Evolutionary conservation across 2,888 invertebrate species (phyloP).

Genomic region (Eupeodes latifasciatus): DNA sequence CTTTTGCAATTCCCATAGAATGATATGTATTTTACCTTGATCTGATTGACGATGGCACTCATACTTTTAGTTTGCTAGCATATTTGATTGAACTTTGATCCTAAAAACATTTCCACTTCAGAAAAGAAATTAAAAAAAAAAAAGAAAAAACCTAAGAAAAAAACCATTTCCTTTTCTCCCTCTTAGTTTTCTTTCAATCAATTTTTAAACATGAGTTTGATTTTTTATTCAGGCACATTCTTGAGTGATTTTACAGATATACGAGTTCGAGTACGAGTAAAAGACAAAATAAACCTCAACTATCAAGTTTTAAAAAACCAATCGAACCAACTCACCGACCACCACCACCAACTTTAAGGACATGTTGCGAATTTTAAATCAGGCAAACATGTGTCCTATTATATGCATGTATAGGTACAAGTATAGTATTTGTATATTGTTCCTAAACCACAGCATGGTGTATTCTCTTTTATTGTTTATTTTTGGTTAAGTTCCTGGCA

Average conservation of each 20-base stretch:
- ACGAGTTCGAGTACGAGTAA: not conserved
- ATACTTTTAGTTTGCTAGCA: too few relatives aligned
- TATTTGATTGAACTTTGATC: too few relatives aligned
- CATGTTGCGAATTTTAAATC: conserved; percentile 13
- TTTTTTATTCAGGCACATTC: conserved; percentile 16
- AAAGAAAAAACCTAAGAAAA: not conserved
- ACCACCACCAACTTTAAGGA: not conserved
- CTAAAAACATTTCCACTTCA: too few relatives aligned
- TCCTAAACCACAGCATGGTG: too few relatives aligned
- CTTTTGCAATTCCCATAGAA: too few relatives aligned
- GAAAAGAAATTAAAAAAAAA: too few relatives aligned
- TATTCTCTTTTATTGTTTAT: too few relatives aligned
- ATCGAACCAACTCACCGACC: not conserved
- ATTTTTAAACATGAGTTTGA: conserved; percentile 13
- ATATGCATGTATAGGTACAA: too few relatives aligned
- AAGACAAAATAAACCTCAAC: not conserved
- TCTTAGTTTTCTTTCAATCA: not conserved
- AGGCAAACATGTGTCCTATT: not conserved
- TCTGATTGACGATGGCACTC: too few relatives aligned
- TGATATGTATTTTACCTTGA: too few relatives aligned
- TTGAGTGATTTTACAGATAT: not conserved
- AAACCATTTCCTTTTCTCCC: not conserved
- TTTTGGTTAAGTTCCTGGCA: too few relatives aligned
- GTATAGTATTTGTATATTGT: too few relatives aligned
- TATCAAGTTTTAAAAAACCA: not conserved